Evolutionary conservation across 1,140 invertebrate species (phyloP).

Genomic region (Drosophila virilis): DNA sequence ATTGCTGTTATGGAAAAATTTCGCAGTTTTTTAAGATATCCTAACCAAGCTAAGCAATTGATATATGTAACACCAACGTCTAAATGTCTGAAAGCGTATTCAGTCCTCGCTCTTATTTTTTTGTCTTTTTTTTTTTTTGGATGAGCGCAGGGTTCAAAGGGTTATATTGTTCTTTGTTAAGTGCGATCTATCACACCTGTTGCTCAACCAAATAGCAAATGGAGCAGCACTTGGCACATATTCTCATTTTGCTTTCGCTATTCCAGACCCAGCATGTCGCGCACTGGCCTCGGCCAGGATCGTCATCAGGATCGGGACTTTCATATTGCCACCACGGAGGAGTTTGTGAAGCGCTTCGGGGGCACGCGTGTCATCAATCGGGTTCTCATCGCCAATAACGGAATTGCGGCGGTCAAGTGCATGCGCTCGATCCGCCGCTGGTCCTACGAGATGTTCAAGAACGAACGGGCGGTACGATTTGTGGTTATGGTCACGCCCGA

Average conservation of each 20-base stretch:
- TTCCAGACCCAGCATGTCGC: constrained; percentile 94
- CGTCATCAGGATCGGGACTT: constrained; percentile 93
- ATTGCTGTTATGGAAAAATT: no score
- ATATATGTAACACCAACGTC: no score
- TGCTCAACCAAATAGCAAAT: background rate
- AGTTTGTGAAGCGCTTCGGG: constrained; percentile 96
- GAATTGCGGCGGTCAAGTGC: constrained; percentile 99
- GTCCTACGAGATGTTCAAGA: constrained; percentile 99
- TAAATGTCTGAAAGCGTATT: background rate
- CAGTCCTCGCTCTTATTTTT: background rate
- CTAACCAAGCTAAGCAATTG: no score
- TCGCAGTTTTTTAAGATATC: no score
- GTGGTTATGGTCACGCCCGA: constrained; percentile 99
- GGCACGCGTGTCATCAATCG: constrained; percentile 92
- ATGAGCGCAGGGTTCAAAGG: background rate
- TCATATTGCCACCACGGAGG: constrained; percentile 97
- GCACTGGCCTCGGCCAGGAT: constrained; percentile 91
- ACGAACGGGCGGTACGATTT: constrained; percentile 97
- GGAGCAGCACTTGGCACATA: no score
- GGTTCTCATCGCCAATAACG: constrained; percentile 99
- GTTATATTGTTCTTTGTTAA: background rate
- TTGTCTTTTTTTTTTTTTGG: background rate
- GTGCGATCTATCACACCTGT: constrained; percentile 10
- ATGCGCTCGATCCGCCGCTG: constrained; percentile 98
- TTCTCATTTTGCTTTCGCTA: constrained; percentile 4